phyloP scores from a whole-genome alignment of 2,797 vertebrate genomes.

The Borostomias antarcticus region DNA sequence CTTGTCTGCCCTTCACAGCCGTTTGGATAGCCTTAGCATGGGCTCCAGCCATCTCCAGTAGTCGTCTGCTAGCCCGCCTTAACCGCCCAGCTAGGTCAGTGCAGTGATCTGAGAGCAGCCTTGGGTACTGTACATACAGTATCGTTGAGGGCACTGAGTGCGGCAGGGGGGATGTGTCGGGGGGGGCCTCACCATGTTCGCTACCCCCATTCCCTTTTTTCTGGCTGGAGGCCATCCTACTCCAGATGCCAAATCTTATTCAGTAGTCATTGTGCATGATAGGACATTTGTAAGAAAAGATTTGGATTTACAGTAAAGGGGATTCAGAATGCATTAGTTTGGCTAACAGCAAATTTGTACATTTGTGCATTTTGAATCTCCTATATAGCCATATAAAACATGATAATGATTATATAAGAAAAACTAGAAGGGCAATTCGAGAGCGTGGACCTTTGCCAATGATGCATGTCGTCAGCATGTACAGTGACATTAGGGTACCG shows the following conservation, averaged over 20 bases:
- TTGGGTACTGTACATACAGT: constrained; percentile 18
- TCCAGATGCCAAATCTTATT: constrained; percentile 27
- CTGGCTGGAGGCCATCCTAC: constrained; percentile 35
- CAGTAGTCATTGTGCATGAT: constrained; percentile 11
- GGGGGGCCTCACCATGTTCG: constrained; percentile 29
- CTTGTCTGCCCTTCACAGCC: constrained; percentile 4
- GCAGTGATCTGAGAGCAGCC: background rate
- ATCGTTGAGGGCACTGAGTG: constrained; percentile 36
- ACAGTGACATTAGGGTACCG: too few relatives aligned
- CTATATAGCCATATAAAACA: too few relatives aligned
- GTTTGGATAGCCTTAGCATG: constrained; percentile 1
- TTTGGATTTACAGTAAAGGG: background rate
- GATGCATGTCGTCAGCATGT: too few relatives aligned
- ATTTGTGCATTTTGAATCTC: background rate
- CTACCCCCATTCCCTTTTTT: constrained; percentile 15
- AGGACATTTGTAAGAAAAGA: background rate
- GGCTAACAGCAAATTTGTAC: background rate
- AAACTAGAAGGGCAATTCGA: too few relatives aligned
- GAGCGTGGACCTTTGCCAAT: too few relatives aligned
- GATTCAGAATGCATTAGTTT: background rate
- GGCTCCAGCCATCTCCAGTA: background rate
- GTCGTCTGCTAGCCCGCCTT: background rate
- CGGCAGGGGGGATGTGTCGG: constrained; percentile 15
- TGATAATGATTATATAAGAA: background rate
- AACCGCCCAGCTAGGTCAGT: background rate